Evolutionary conservation across 2,888 invertebrate genomes (phyloP).

Genomic region (Girardia tigrina): DNA sequence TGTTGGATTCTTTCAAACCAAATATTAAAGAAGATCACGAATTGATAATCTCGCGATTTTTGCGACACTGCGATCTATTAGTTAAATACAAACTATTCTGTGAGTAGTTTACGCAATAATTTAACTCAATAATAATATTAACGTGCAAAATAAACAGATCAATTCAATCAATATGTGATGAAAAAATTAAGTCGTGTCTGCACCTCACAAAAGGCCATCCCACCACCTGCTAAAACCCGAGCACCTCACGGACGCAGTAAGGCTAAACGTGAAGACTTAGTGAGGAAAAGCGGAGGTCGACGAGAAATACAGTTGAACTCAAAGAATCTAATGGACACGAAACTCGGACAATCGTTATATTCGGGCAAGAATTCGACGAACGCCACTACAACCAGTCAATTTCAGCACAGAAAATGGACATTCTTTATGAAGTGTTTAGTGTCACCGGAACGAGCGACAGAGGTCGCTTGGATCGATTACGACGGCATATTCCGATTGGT

Average conservation of each 20-base stretch:
- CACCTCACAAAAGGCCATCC: neutral
- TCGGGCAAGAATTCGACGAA: neutral
- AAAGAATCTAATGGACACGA: conserved; percentile 4
- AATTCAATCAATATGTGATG: neutral
- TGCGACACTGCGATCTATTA: neutral
- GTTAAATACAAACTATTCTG: neutral
- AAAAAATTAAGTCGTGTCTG: neutral
- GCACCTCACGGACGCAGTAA: neutral
- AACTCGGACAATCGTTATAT: neutral
- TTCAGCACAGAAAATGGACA: neutral
- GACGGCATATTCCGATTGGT: neutral
- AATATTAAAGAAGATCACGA: neutral
- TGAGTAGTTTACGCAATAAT: neutral
- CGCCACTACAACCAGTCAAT: conserved; percentile 1
- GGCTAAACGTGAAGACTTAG: neutral
- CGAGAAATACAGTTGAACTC: conserved; percentile 3
- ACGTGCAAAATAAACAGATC: neutral
- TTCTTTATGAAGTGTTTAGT: neutral
- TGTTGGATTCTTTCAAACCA: neutral
- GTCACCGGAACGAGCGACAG: neutral
- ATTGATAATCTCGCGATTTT: neutral
- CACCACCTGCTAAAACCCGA: neutral
- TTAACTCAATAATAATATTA: neutral
- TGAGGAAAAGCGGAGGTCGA: neutral
- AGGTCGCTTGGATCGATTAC: conserved; percentile 3